These are phyloP conservation scores for Blennius ocellaris DNA, from an alignment of 2,113 vertebrate species.

Conservation along the genomic window DNA sequence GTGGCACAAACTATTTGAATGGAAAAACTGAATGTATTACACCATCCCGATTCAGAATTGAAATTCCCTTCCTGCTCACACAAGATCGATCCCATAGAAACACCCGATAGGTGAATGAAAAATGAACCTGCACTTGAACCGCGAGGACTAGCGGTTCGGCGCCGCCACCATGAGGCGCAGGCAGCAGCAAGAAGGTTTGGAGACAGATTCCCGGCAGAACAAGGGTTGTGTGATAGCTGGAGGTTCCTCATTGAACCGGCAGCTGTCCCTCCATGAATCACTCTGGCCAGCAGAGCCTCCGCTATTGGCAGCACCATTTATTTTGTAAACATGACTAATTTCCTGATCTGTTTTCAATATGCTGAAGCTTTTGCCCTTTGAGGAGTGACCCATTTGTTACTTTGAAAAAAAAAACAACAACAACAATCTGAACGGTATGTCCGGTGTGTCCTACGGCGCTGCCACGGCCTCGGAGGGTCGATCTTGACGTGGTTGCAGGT, in stretches of 20 bases:
- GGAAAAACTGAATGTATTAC: too few species aligned
- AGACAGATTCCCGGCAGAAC: not conserved
- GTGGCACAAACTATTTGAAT: not conserved
- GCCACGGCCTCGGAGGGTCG: constrained; percentile 53
- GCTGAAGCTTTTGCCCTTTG: constrained; percentile 51
- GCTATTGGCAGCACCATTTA: constrained; percentile 63
- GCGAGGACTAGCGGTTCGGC: too few species aligned
- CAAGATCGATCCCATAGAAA: too few species aligned
- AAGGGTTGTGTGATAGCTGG: constrained; percentile 8
- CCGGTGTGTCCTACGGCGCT: constrained; percentile 36
- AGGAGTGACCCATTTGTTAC: constrained; percentile 42
- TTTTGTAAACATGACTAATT: constrained; percentile 60
- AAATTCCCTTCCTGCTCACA: too few species aligned
- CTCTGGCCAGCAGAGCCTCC: constrained; percentile 37
- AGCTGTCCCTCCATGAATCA: constrained; percentile 58
- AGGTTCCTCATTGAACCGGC: constrained; percentile 42
- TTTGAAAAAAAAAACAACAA: not conserved
- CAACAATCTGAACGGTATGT: constrained; percentile 53
- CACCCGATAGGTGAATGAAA: too few species aligned
- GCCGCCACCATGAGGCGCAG: not conserved
- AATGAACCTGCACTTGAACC: too few species aligned
- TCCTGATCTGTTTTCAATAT: constrained; percentile 69
- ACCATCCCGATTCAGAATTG: too few species aligned
- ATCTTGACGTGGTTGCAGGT: constrained; percentile 47
- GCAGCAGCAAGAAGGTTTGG: too few species aligned